Percentiles rank a stretch among this genome's conserved stretches.
phyloP scores from a whole-genome alignment of 2,888 invertebrate genomes.

The Apodemia mormo region DNA sequence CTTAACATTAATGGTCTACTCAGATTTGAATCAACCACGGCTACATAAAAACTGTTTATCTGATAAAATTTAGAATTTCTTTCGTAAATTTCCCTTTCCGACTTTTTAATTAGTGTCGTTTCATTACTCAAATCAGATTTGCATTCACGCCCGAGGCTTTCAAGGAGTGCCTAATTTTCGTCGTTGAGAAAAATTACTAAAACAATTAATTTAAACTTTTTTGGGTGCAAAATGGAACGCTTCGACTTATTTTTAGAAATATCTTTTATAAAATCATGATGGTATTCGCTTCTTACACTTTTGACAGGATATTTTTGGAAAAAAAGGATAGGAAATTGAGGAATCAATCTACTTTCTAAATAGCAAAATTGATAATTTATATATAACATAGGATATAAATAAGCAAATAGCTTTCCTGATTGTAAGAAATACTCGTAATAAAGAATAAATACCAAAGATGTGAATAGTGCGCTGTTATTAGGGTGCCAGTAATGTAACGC shows the following conservation, averaged over 20 bases:
- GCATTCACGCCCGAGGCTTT: constrained; percentile 18
- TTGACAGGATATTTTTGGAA: no score
- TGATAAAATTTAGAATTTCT: constrained; percentile 3
- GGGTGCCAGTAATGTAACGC: no score
- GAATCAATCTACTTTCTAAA: no score
- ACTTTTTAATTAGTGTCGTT: constrained; percentile 26
- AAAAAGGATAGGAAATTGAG: no score
- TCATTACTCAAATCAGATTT: constrained; percentile 25
- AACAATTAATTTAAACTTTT: constrained; percentile 16
- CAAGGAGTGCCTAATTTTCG: constrained; percentile 20
- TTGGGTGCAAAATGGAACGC: not conserved
- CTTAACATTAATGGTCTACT: not conserved
- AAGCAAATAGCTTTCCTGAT: no score
- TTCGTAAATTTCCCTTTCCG: constrained; percentile 19
- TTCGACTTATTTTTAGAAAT: not conserved
- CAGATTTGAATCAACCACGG: not conserved
- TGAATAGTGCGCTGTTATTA: no score
- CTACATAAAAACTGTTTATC: not conserved
- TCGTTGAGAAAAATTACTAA: constrained; percentile 17
- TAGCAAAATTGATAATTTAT: no score
- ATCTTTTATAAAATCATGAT: not conserved
- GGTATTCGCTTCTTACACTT: no score
- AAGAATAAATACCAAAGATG: no score
- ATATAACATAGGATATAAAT: no score
- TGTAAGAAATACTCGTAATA: no score